Percentiles rank a stretch among this genome's conserved stretches.
phyloP scores from a whole-genome alignment of 2,113 vertebrate genomes.

The Leptocoma aspasia region DNA sequence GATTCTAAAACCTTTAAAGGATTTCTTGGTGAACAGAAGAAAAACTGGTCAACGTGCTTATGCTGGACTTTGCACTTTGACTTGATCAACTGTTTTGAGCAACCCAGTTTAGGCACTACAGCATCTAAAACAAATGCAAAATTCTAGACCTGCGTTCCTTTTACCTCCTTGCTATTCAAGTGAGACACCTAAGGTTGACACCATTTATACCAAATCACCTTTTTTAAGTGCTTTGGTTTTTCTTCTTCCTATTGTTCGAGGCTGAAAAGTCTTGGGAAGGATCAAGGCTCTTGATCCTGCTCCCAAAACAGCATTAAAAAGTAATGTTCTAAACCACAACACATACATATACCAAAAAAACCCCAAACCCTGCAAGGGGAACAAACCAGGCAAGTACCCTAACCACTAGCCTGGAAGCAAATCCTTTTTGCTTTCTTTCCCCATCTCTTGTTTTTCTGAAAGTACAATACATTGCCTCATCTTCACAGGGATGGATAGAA shows the following conservation, averaged over 20 bases:
- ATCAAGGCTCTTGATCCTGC: background rate
- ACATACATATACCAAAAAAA: background rate
- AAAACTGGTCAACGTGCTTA: background rate
- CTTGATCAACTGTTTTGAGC: background rate
- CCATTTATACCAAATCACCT: background rate
- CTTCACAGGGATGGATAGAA: background rate
- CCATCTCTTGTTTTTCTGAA: background rate
- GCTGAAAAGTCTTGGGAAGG: background rate
- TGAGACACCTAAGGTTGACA: background rate
- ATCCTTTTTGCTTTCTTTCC: background rate
- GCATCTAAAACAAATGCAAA: background rate
- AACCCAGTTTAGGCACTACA: background rate
- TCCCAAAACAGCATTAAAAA: background rate
- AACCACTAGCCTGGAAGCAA: background rate
- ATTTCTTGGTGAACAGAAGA: background rate
- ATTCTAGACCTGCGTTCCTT: background rate
- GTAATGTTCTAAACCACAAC: background rate
- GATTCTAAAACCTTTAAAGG: background rate
- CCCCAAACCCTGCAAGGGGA: background rate
- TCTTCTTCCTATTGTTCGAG: background rate
- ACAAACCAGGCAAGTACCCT: background rate
- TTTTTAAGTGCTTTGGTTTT: background rate
- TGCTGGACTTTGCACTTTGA: background rate
- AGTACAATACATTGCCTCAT: background rate
- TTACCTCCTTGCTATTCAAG: background rate